A percentile compares a stretch with the other conserved stretches of the same genome.
Conservation (phyloP, 1,140 invertebrate species). For the Meloidogyne floridensis region DNA sequence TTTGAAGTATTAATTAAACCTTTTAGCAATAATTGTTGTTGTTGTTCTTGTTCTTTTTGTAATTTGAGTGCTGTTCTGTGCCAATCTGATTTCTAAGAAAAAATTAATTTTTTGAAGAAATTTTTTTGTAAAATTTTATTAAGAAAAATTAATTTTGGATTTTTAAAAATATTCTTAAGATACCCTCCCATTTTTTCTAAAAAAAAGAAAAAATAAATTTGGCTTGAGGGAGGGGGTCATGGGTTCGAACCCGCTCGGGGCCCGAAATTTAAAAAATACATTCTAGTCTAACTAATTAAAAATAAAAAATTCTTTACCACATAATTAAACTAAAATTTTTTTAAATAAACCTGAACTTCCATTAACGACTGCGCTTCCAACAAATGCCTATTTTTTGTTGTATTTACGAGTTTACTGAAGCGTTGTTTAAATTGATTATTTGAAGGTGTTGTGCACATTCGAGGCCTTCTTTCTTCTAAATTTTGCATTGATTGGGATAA, state of each 20-base stretch:
- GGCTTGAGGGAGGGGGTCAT: too few relatives aligned
- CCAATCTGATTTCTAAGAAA: constrained; percentile 21
- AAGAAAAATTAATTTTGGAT: too few relatives aligned
- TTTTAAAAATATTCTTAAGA: too few relatives aligned
- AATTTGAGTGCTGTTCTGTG: constrained; percentile 1
- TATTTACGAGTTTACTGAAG: constrained; percentile 19
- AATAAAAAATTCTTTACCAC: too few relatives aligned
- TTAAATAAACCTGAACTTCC: constrained; percentile 18
- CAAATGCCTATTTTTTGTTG: constrained; percentile 34
- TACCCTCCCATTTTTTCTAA: too few relatives aligned
- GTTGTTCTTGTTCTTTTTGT: constrained; percentile 14
- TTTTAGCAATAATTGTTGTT: constrained; percentile 13
- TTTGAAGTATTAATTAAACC: not conserved
- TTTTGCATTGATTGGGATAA: constrained; percentile 6
- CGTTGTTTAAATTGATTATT: constrained; percentile 13
- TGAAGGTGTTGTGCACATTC: not conserved
- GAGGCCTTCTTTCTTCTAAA: constrained; percentile 17
- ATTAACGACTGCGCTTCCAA: constrained; percentile 31
- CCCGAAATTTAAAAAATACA: too few relatives aligned
- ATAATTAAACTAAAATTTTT: too few relatives aligned
- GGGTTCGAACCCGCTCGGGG: too few relatives aligned
- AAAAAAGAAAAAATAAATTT: too few relatives aligned
- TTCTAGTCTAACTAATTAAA: too few relatives aligned
- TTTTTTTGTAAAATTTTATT: too few relatives aligned
- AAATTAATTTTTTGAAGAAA: too few relatives aligned